phyloP scores from a whole-genome alignment of 2,888 invertebrate genomes.

The Lottia scabra region DNA sequence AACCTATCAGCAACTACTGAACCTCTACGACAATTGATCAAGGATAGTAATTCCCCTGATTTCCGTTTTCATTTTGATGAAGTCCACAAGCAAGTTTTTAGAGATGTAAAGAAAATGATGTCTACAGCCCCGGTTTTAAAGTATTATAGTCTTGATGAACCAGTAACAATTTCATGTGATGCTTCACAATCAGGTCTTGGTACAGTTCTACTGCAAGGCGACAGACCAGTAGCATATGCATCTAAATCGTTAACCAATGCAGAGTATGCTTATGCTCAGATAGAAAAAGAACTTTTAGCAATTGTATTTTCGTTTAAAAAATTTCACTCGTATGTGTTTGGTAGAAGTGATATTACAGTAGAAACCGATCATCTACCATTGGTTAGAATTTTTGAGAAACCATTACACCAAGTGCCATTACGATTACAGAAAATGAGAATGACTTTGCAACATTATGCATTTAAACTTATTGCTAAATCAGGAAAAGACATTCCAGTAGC shows the following conservation, averaged over 20 bases:
- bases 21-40: too few species aligned
- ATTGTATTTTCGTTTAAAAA: neutral
- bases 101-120: too few species aligned
- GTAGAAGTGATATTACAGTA: neutral
- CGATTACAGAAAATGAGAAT: neutral
- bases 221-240: too few species aligned
- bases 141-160: too few species aligned
- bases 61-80: too few species aligned
- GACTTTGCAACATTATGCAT: neutral
- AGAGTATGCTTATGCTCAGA: neutral
- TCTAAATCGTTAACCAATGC: neutral
- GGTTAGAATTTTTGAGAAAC: neutral
- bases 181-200: too few species aligned
- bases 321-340: neutral
- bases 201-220: too few species aligned
- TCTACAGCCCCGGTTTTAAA: too few species aligned
- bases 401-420: neutral
- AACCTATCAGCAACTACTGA: too few species aligned
- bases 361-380: neutral
- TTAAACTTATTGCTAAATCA: neutral
- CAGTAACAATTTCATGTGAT: too few species aligned
- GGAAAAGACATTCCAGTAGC: neutral
- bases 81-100: too few species aligned
- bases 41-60: too few species aligned
- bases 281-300: neutral